Base-by-base conservation (phyloP, 2,797 vertebrate genomes). In the Macropodus opercularis region DNA sequence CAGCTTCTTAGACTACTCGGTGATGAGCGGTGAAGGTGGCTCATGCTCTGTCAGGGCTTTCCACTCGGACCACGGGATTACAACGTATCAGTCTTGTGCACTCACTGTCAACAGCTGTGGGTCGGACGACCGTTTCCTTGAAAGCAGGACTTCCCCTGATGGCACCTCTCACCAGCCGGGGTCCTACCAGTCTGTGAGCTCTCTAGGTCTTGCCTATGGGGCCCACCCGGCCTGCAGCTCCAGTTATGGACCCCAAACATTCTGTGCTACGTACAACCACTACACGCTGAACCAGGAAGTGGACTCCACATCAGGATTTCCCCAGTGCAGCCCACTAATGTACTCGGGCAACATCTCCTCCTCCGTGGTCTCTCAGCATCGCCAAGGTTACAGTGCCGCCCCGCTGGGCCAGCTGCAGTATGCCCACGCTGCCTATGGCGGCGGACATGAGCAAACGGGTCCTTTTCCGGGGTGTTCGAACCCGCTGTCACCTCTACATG, bases 21-120 rank as follows among this genome's bases (percentile, higher is more conserved):
- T 94, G 80, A 92, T 94, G 91, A 93, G 86, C 83, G 91, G 94
- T 8, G 96, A 95, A 74, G 86, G 94, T n/a, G 94, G 93, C 77
- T 94, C 94, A 14, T 96, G 96, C 79, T 93, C 95, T 8, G 91
- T 95, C 71, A 91, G 96, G 86, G 84, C 94, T 79, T 96, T 95
- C 81, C 92, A 96, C 87, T 91, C 95, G 3, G 96, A 98, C 53
- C 95, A 95, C 87, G 96, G 96, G 86, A 95, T 96, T 93, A 94
- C 96, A 93, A 94, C 95, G 91, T 98, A 97, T 81, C 96, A 95
- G 88, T 95, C 97, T 42, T 98, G 96, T 63, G 95, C 95, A 42
- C 94, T 97, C 64, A 92, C 92, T 72, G 91, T 95, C 79, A 94
- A 94, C 90, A 94, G 90, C 87, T 95, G 95, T 90, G 91, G 89